Conservation (phyloP, 2,888 invertebrate genomes). For the Euclidia mi region DNA sequence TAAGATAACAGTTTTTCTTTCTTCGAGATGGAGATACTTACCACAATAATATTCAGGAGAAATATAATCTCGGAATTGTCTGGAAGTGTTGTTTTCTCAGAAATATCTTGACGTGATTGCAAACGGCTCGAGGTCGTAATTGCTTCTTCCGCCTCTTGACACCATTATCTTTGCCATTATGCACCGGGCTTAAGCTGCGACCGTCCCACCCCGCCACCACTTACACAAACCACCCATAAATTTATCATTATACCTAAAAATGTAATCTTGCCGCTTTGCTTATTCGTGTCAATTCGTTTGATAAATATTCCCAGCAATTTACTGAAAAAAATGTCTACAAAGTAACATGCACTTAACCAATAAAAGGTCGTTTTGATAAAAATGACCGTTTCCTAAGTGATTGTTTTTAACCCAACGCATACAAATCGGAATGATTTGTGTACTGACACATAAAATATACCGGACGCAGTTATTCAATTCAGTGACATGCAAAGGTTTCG, state of each 20-base stretch:
- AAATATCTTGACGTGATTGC: constrained; percentile 76
- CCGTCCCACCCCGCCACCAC: constrained; percentile 57
- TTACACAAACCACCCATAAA: constrained; percentile 64
- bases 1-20: constrained; percentile 49
- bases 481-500: neutral
- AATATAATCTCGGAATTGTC: too few relatives aligned
- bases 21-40: constrained; percentile 51
- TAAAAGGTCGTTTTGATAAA: neutral
- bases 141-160: constrained; percentile 86
- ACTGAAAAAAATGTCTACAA: too few relatives aligned
- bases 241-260: constrained; percentile 61
- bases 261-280: constrained; percentile 40
- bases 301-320: neutral
- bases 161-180: constrained; percentile 86
- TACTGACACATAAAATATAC: constrained; percentile 3
- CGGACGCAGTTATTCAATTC: neutral
- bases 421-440: constrained; percentile 2
- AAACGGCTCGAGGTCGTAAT: constrained; percentile 78
- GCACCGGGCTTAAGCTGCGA: constrained; percentile 74
- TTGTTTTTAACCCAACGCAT: neutral
- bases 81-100: constrained; percentile 69
- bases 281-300: constrained; percentile 34
- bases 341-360: neutral
- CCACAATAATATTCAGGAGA: too few relatives aligned
- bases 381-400: neutral